Evolutionary conservation across 1,140 invertebrate genomes (phyloP).

Genomic region (Onthophagus taurus): DNA sequence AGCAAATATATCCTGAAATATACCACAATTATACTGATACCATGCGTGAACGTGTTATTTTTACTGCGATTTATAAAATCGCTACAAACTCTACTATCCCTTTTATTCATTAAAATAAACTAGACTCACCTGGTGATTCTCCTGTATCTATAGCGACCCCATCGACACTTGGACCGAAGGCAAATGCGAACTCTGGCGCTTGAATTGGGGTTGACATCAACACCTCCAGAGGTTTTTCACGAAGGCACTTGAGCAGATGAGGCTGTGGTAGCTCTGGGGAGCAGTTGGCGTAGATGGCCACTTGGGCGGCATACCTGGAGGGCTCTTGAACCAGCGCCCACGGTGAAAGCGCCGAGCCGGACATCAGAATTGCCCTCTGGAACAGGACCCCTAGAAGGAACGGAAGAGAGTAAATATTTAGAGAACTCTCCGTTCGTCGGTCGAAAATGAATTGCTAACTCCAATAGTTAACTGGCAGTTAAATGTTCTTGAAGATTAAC

Average conservation of each 20-base stretch:
- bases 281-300: conserved; percentile 81
- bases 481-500: no score
- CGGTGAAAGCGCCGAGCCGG: conserved; percentile 85
- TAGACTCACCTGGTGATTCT: conserved; percentile 45
- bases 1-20: no score
- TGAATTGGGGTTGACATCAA: conserved; percentile 65
- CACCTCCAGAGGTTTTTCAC: conserved; percentile 64
- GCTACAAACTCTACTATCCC: neutral
- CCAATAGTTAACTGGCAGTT: no score
- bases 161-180: conserved; percentile 85
- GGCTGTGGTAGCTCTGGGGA: conserved; percentile 61
- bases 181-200: conserved; percentile 72
- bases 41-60: no score
- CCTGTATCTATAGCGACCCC: conserved; percentile 78
- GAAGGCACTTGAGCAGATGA: conserved; percentile 73
- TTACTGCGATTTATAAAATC: no score
- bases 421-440: no score
- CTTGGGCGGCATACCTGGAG: conserved; percentile 72
- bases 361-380: conserved; percentile 89
- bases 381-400: conserved; percentile 69
- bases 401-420: neutral
- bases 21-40: no score
- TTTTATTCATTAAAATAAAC: no score
- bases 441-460: no score
- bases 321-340: conserved; percentile 88